Percentiles rank a stretch among this genome's conserved stretches.
Conservation (phyloP, 2,888 invertebrate genomes). For the Nemurella pictetii region DNA sequence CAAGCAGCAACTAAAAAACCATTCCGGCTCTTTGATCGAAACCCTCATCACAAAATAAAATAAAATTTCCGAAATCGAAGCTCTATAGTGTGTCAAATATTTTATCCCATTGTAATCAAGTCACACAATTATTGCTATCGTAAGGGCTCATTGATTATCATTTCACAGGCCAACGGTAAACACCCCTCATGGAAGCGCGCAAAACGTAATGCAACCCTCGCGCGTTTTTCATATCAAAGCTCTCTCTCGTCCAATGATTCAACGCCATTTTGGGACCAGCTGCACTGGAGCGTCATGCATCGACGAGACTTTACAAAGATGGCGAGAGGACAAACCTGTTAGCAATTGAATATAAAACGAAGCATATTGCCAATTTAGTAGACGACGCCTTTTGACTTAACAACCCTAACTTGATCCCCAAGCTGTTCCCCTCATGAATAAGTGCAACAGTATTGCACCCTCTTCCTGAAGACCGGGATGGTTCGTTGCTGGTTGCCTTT, state of each 20-base stretch:
- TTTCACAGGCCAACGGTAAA: conserved; percentile 41
- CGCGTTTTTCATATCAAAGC: neutral
- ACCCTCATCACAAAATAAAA: neutral
- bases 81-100: neutral
- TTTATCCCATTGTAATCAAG: neutral
- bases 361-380: conserved; percentile 25
- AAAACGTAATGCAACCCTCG: neutral
- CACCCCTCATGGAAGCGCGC: conserved; percentile 11
- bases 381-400: conserved; percentile 23
- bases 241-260: neutral
- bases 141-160: conserved; percentile 42
- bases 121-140: conserved; percentile 35
- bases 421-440: neutral
- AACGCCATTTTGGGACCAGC: conserved; percentile 37
- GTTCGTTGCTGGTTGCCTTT: neutral
- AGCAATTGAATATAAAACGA: conserved; percentile 37
- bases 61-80: neutral
- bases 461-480: neutral
- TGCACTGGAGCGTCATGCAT: conserved; percentile 35
- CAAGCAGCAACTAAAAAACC: no score
- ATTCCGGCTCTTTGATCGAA: neutral
- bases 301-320: conserved; percentile 31
- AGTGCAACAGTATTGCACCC: neutral
- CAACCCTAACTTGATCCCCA: neutral
- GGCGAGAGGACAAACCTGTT: conserved; percentile 40